Evolutionary conservation across 2,113 vertebrate species (phyloP).

Genomic region (Caranx ignobilis): DNA sequence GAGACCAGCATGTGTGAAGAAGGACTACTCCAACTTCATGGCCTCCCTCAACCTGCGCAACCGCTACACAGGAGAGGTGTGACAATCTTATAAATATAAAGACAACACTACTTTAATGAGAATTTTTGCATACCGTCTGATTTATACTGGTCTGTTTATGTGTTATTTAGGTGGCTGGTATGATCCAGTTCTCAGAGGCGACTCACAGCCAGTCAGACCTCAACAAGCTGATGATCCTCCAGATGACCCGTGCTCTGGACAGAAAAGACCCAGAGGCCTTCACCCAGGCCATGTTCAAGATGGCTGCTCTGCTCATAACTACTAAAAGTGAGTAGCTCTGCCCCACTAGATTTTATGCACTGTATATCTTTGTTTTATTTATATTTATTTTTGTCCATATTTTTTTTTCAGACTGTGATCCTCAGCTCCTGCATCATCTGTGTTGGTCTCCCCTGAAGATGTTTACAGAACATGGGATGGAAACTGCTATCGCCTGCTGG

Average conservation of each 20-base stretch:
- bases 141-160: background rate
- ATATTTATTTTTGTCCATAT: background rate
- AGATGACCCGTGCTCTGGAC: slow-evolving; percentile 89
- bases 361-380: background rate
- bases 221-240: slow-evolving; percentile 91
- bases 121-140: background rate
- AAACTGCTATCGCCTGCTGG: slow-evolving; percentile 97
- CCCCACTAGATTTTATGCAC: background rate
- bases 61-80: slow-evolving; percentile 96
- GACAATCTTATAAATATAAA: background rate
- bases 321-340: slow-evolving; percentile 87
- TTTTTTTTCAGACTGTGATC: slow-evolving; percentile 88
- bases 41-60: slow-evolving; percentile 97
- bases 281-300: slow-evolving; percentile 95
- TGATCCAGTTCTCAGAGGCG: slow-evolving; percentile 92
- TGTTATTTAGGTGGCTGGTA: slow-evolving; percentile 89
- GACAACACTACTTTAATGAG: background rate
- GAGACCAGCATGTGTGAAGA: slow-evolving; percentile 95
- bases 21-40: slow-evolving; percentile 99
- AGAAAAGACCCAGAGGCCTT: slow-evolving; percentile 85
- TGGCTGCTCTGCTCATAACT: slow-evolving; percentile 94
- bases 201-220: slow-evolving; percentile 91
- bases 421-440: slow-evolving; percentile 93
- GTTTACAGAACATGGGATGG: slow-evolving; percentile 96
- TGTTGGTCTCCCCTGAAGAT: slow-evolving; percentile 96